Evolutionary conservation across 2,113 vertebrate species (phyloP).

Genomic region (Typhlomys cinereus): DNA sequence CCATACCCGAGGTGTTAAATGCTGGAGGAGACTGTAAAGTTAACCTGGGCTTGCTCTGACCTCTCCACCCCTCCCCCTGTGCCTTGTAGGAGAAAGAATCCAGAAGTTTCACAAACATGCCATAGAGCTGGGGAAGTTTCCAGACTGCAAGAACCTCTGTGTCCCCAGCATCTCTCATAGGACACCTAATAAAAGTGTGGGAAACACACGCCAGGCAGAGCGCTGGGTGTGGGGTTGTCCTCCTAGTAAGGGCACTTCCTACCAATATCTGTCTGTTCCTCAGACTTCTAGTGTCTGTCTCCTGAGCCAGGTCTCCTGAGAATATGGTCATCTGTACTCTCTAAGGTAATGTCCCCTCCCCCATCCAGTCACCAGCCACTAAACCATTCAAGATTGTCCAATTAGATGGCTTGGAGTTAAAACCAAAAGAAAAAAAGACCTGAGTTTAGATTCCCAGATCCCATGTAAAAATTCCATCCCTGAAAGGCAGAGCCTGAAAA

Average conservation of each 20-base stretch:
- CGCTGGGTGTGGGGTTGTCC: fast-evolving
- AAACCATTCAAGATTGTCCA: no score
- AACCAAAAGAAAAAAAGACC: no score
- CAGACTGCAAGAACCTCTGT: fast-evolving
- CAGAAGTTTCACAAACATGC: not conserved
- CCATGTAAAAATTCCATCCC: no score
- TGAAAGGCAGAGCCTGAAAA: no score
- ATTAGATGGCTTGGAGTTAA: no score
- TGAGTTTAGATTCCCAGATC: no score
- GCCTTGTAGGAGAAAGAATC: not conserved
- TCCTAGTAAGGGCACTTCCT: not conserved
- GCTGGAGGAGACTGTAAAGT: not conserved
- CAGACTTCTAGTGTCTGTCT: not conserved
- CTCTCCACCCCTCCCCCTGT: no score
- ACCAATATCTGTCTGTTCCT: not conserved
- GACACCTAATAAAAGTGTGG: not conserved
- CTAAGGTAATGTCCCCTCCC: not conserved
- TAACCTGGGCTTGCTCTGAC: no score
- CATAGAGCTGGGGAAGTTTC: not conserved
- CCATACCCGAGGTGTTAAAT: not conserved
- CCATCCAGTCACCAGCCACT: not conserved
- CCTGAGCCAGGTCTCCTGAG: not conserved
- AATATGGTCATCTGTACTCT: not conserved
- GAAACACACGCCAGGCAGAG: not conserved
- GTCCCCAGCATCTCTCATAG: not conserved